These are phyloP conservation scores for Drosophila histrio DNA, from an alignment of 2,888 invertebrate species.

Conservation along the genomic window DNA sequence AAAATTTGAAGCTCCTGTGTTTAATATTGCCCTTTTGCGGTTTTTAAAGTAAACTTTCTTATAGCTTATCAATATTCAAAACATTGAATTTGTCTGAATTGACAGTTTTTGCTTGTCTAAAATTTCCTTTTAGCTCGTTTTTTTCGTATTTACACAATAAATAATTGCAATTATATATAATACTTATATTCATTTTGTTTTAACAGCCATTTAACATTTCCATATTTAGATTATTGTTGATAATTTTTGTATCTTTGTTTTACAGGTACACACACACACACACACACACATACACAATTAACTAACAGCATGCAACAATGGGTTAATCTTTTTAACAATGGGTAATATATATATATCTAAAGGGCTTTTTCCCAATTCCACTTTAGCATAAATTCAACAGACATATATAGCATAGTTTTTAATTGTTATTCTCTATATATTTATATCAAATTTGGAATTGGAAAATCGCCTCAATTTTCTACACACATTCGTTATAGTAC, in stretches of 20 bases:
- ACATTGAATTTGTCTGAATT: slow-evolving; percentile 54
- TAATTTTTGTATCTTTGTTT: slow-evolving; percentile 40
- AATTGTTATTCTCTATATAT: no score
- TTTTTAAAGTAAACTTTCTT: slow-evolving; percentile 55
- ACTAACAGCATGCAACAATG: slow-evolving; percentile 72
- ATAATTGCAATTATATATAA: slow-evolving; percentile 3
- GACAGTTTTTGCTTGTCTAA: slow-evolving; percentile 52
- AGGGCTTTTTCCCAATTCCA: not conserved
- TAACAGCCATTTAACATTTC: slow-evolving; percentile 71
- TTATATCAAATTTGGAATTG: not conserved
- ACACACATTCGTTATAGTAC: slow-evolving; percentile 46
- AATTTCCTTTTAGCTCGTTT: slow-evolving; percentile 27
- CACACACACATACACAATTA: slow-evolving; percentile 65
- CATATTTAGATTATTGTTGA: slow-evolving; percentile 60
- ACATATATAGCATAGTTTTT: not conserved
- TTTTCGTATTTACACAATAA: slow-evolving; percentile 29
- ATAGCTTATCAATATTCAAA: slow-evolving; percentile 18
- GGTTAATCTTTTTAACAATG: slow-evolving; percentile 35
- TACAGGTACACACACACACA: slow-evolving; percentile 70
- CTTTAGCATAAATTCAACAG: not conserved
- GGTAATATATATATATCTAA: not conserved
- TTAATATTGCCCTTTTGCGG: slow-evolving; percentile 6
- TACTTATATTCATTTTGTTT: slow-evolving; percentile 21
- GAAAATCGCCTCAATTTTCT: slow-evolving; percentile 1
- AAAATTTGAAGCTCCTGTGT: slow-evolving; percentile 70